Conservation (phyloP, 1,140 invertebrate species). For the Dryas iulia region DNA sequence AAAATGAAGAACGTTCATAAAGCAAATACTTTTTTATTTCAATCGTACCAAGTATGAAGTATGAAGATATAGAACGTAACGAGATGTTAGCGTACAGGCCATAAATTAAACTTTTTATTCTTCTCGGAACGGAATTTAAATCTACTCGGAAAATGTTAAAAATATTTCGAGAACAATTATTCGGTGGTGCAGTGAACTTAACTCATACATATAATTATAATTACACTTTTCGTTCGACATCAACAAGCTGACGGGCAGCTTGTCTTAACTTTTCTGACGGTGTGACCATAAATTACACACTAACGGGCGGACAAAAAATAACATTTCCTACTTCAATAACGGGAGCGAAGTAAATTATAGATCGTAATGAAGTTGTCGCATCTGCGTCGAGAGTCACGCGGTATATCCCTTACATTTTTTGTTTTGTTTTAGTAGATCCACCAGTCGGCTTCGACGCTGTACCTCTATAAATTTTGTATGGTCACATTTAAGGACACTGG, state of each 20-base stretch:
- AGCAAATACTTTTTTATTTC: conserved; percentile 10
- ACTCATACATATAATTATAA: conserved; percentile 41
- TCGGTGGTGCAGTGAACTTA: conserved; percentile 39
- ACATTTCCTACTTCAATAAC: conserved; percentile 72
- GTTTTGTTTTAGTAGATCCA: conserved; percentile 59
- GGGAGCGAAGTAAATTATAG: conserved; percentile 74
- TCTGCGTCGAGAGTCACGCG: conserved; percentile 65
- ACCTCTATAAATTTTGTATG: conserved; percentile 74
- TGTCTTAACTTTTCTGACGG: conserved; percentile 46
- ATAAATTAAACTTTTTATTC: conserved; percentile 31
- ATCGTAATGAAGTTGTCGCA: conserved; percentile 73
- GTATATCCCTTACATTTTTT: conserved; percentile 58
- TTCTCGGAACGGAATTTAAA: conserved; percentile 39
- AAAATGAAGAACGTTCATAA: conserved; percentile 4
- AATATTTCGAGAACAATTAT: conserved; percentile 37
- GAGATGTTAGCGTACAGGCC: conserved; percentile 15
- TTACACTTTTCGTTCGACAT: conserved; percentile 40
- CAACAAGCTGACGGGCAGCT: conserved; percentile 38
- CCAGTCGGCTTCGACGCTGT: conserved; percentile 47
- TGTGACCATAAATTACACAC: conserved; percentile 67
- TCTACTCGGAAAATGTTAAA: conserved; percentile 38
- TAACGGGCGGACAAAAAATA: conserved; percentile 65
- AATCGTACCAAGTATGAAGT: conserved; percentile 6
- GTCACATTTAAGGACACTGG: conserved; percentile 57
- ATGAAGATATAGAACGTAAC: conserved; percentile 10